Evolutionary conservation across 2,888 invertebrate genomes (phyloP), one percentile per base, ranked within the genome.

Genomic region (Melolontha melolontha): DNA sequence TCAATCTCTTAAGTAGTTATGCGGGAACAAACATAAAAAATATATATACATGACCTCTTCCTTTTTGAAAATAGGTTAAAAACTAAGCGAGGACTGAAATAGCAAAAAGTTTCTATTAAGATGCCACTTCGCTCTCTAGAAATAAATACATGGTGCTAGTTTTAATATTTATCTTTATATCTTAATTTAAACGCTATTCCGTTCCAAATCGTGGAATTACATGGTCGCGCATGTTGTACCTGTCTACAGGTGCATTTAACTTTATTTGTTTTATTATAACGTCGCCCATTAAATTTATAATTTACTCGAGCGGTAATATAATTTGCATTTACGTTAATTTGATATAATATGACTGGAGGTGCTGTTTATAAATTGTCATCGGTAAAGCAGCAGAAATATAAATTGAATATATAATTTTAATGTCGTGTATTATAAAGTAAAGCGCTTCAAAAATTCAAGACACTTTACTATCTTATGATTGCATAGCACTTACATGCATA

Each of bases 261-360:
- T 47, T 47, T 17, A 17, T 14, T 22, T 42, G 22, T 57, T 42
- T 57, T 42, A 12, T 42, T 41, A 42, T 42, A 22, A 12, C 41
- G 17, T 39, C 22, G 42, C 41, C n/a, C 41, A 41, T 57, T 57
- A 42, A 17, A 42, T 41, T 57, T 57, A 17, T 11, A 27, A 42
- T 57, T n/a, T 17, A 27, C 27, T 57, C 7, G 22, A 41, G 41
- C 8, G n/a, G 40, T 42, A 57, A 22, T 40, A 27, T 42, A 57
- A 57, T 57, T 57, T 57, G 55, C 55, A 57, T 57, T 27, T 27
- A 41, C 42, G 22, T 27, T 57, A 57, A 57, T 57, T 57, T 42
- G 22, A 22, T 57, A 57, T 42, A 42, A 57, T 41, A 57, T 57
- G 7, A 22, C 55, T 12, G 1, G 10, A n/a, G 55, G 55, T n/a